A percentile compares a stretch with the other conserved stretches of the same genome.
Evolutionary conservation across 1,140 invertebrate species (phyloP).

Genomic region (roundworm (Caenorhabditis elegans)): DNA sequence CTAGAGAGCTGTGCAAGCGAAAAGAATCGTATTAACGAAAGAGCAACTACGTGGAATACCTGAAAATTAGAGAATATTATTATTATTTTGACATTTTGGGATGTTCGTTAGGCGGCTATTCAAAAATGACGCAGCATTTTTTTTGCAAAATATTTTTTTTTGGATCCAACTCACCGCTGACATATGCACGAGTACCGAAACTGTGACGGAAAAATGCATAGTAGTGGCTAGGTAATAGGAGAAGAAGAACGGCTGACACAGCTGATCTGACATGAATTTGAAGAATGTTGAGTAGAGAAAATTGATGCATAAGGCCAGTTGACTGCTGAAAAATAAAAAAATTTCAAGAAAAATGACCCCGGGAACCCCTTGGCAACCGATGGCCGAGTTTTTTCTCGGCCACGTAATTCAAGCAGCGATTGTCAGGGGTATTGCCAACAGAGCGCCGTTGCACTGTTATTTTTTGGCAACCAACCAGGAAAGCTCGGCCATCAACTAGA

Average conservation of each 20-base stretch:
- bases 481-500: no score
- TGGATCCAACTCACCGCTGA: slow-evolving; percentile 46
- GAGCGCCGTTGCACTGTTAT: no score
- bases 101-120: no score
- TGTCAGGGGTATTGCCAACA: no score
- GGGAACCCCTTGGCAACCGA: no score
- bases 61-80: background rate
- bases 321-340: slow-evolving; percentile 43
- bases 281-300: slow-evolving; percentile 59
- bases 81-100: no score
- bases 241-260: slow-evolving; percentile 54
- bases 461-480: background rate
- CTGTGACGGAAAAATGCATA: slow-evolving; percentile 55
- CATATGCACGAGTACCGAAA: slow-evolving; percentile 59
- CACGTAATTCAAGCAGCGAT: no score
- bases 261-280: slow-evolving; percentile 52
- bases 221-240: slow-evolving; percentile 53
- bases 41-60: slow-evolving; percentile 59
- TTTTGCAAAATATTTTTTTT: no score
- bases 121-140: no score
- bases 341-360: background rate
- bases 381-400: no score
- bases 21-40: slow-evolving; percentile 58
- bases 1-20: slow-evolving; percentile 48
- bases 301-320: slow-evolving; percentile 53